phyloP scores from a whole-genome alignment of 2,888 invertebrate species.

The Microdon myrmicae region DNA sequence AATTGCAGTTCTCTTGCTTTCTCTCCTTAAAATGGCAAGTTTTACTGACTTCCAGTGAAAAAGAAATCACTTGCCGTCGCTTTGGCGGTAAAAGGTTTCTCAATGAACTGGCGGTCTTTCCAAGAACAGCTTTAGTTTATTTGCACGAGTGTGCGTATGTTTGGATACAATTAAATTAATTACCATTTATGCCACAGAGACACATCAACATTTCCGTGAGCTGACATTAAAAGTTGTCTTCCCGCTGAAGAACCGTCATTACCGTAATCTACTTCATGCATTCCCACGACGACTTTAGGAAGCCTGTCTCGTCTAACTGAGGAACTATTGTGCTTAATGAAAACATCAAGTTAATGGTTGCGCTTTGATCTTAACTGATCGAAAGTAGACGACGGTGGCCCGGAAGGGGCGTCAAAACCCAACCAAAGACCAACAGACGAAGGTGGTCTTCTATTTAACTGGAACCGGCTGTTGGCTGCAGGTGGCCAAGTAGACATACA shows the following conservation, averaged over 20 bases:
- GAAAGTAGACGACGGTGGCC: too few relatives aligned
- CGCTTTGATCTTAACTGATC: too few relatives aligned
- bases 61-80: neutral
- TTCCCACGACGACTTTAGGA: constrained; percentile 49
- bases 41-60: neutral
- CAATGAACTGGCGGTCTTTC: constrained; percentile 9
- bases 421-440: constrained; percentile 1
- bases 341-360: constrained; percentile 45
- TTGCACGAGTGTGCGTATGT: neutral
- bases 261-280: constrained; percentile 30
- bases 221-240: constrained; percentile 30
- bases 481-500: constrained; percentile 22
- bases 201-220: constrained; percentile 43
- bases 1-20: too few relatives aligned
- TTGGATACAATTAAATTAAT: constrained; percentile 33
- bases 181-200: constrained; percentile 20
- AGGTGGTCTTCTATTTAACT: constrained; percentile 37
- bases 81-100: neutral
- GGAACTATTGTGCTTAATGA: constrained; percentile 42
- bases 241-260: constrained; percentile 22
- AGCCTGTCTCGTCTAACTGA: constrained; percentile 27
- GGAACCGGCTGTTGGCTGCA: too few relatives aligned
- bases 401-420: constrained; percentile 15
- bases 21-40: too few relatives aligned
- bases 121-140: constrained; percentile 3